Base-by-base conservation (phyloP, 2,888 invertebrate genomes). In the Eumacrocentrus americanus region DNA sequence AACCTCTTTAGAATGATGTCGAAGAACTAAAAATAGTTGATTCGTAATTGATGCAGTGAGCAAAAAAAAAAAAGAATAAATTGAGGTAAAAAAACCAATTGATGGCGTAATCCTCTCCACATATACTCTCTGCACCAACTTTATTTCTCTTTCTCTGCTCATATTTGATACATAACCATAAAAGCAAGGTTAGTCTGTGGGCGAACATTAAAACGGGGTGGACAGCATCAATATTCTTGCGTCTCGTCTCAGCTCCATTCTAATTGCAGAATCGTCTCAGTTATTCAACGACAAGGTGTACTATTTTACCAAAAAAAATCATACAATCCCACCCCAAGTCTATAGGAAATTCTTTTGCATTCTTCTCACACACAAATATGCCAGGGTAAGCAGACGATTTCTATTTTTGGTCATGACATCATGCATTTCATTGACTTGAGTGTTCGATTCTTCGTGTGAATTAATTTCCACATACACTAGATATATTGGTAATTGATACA, bases 351-450 rank as follows among this genome's bases (percentile, higher is more conserved):
- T 50, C 20, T 51, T 40, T 34, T 29, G 29, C 25, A 47, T 56
- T 56, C 46, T 46, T 35, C 18, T n/a, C 9, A 16, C 48, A 35
- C 34, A 37, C 51, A 67, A 70, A 67, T 67, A 72, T 72, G 72
- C 72, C 72, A 61, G 72, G 72, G 72, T 72, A 72, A 72, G 72
- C 67, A 64, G 66, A 65, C 47, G 60, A 63, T 57, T 59, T 69
- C 69, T 71, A 70, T 70, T 70, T 69, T 68, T 71, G 67, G 69
- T 60, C 62, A 61, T 71, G 71, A 71, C 64, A 68, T 63, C 65
- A 64, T 57, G 34, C n/a, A 52, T 47, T 53, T 38, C 54, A 53
- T 54, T 54, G 46, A 46, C 46, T 46, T n/a, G n/a, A n/a, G 23
- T 12, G 23, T 25, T 46, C 25, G 22, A 46, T 46, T 46, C 46